A percentile compares a stretch with the other conserved stretches of the same genome.
phyloP scores from a whole-genome alignment of 2,113 vertebrate species.

The Corythaixoides concolor region DNA sequence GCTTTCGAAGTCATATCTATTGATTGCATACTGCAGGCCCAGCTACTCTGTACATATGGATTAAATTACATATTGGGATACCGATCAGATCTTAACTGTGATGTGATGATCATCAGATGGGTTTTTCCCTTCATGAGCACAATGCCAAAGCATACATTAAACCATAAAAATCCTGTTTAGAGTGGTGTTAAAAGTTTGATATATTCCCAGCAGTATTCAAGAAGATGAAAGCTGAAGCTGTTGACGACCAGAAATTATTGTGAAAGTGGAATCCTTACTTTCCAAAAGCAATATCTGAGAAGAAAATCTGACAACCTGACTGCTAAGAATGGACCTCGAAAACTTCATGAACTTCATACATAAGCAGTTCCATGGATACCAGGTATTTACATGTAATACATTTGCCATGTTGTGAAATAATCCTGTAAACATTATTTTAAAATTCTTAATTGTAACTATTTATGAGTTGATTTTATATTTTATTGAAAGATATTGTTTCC shows the following conservation, averaged over 20 bases:
- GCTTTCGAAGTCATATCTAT: not conserved
- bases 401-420: not conserved
- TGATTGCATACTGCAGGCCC: not conserved
- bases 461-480: not conserved
- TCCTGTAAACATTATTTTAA: not conserved
- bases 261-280: not conserved
- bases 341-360: not conserved
- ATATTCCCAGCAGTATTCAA: not conserved
- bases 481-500: not conserved
- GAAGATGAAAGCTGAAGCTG: not conserved
- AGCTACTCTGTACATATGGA: not conserved
- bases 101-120: not conserved
- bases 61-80: not conserved
- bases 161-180: not conserved
- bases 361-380: not conserved
- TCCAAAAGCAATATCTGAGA: not conserved
- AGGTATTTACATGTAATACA: not conserved
- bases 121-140: not conserved
- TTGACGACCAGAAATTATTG: not conserved
- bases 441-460: not conserved
- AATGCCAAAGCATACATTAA: not conserved
- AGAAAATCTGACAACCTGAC: not conserved
- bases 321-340: not conserved
- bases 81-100: not conserved
- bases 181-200: not conserved